phyloP scores from a whole-genome alignment of 2,888 invertebrate species.

The Orthosia gothica region DNA sequence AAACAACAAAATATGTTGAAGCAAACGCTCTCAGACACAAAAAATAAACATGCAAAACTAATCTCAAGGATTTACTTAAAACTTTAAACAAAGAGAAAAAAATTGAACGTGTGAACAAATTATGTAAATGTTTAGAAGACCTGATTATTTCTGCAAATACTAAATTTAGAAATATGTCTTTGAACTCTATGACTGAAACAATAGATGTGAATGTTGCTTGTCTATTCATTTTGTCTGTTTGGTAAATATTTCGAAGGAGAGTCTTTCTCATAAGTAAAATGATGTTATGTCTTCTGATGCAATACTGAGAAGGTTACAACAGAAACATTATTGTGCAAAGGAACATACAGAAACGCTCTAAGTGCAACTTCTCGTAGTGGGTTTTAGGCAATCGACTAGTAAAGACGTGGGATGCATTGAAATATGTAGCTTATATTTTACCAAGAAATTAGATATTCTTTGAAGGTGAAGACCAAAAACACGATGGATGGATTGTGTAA shows the following conservation, averaged over 20 bases:
- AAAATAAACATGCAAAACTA: constrained; percentile 15
- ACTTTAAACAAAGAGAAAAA: constrained; percentile 33
- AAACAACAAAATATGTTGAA: constrained; percentile 4
- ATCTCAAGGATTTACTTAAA: constrained; percentile 35
- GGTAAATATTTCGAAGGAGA: constrained; percentile 20
- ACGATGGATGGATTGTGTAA: background rate
- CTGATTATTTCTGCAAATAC: constrained; percentile 24
- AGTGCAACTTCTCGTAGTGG: background rate
- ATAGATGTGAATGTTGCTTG: constrained; percentile 6
- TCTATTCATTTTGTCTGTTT: background rate
- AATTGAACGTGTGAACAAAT: constrained; percentile 26
- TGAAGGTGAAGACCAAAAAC: background rate
- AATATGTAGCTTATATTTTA: background rate
- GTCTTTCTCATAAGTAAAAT: constrained; percentile 5
- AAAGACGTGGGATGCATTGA: background rate
- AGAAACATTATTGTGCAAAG: constrained; percentile 18
- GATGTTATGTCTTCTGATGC: constrained; percentile 15
- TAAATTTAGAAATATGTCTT: background rate
- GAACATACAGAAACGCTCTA: background rate
- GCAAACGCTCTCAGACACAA: constrained; percentile 13
- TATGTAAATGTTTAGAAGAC: constrained; percentile 22
- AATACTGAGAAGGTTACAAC: constrained; percentile 18
- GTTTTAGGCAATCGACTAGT: constrained; percentile 3
- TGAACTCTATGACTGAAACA: background rate
- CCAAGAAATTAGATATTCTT: too few species aligned